These are phyloP conservation scores for Corythaixoides concolor DNA, from an alignment of 2,113 vertebrate species.

Conservation along the genomic window DNA sequence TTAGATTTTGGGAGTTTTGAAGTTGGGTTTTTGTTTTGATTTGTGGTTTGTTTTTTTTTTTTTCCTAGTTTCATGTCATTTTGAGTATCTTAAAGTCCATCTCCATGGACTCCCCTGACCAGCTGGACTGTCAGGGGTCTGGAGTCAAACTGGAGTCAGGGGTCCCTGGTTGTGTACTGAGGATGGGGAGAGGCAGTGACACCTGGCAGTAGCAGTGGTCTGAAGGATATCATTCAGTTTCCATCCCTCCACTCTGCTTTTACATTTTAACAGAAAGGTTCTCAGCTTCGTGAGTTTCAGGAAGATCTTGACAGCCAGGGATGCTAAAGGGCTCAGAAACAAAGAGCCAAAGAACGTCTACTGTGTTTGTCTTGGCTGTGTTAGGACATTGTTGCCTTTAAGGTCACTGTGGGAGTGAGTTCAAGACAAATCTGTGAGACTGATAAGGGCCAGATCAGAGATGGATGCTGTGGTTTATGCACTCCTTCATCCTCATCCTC, in stretches of 20 bases:
- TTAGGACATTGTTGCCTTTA: background rate
- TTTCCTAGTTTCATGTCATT: background rate
- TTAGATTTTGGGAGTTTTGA: background rate
- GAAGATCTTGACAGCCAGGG: background rate
- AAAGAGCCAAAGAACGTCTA: background rate
- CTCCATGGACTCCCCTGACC: background rate
- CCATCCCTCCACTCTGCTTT: background rate
- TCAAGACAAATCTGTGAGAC: background rate
- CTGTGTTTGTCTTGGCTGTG: background rate
- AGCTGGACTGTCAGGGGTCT: background rate
- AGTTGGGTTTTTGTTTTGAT: background rate
- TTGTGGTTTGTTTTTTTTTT: background rate
- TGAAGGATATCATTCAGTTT: background rate
- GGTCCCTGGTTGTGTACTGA: rapidly evolving
- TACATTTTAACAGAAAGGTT: background rate
- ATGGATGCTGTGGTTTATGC: background rate
- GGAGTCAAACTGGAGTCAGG: no score
- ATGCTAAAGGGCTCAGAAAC: background rate
- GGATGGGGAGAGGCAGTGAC: background rate
- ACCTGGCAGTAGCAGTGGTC: background rate
- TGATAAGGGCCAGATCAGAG: background rate
- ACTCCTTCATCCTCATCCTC: background rate
- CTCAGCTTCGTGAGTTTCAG: background rate
- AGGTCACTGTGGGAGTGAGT: background rate
- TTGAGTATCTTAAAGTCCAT: background rate